Evolutionary conservation across 2,797 vertebrate genomes (phyloP), one percentile per base, ranked within the genome.

Genomic region (Lates japonicus): DNA sequence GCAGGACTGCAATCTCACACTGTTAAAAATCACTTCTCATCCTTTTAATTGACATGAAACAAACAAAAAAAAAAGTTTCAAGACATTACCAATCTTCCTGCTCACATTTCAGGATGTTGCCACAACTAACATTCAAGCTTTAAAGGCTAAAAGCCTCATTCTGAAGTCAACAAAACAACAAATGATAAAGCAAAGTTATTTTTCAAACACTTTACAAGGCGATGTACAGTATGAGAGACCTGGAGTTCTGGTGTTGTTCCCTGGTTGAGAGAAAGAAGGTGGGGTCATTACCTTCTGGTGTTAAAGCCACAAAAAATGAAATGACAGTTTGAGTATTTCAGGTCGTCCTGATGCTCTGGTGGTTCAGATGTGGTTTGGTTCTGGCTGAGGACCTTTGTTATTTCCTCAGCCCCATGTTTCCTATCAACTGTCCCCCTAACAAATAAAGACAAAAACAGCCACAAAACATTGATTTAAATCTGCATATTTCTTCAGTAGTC

Each of bases 131-230:
- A 54, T 12, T 16, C 22, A 17, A 29, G 14, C 35, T 31, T 37
- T 20, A 35, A n/a, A 5, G 19, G 10, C 17, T 11, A 25, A 55
- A 55, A 55, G 29, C 25, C 4, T 29, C 14, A 59, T 29, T 42
- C 4, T 72, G 22, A 72, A 51, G 60, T 33, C 58, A 63, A 62
- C 13, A 22, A 59, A 46, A 4, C 49, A 64, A 73, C 12, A 31
- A 49, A 61, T 20, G 12, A 2, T 46, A 31, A 35, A 51, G 25
- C 51, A 44, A 5, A 4, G 0, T 35, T 31, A 1, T 51, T 59
- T 31, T 64, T 33, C 13, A 33, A 60, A 29, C 7, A 61, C 2
- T 49, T 37, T 64, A 9, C 22, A 20, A 46, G 37, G 22, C 55
- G 41, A 65, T 14, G 13, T 8, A 49, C 8, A 61, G 12, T 3